Base-by-base conservation (phyloP, 2,113 vertebrate genomes). In the Oceanites oceanicus region DNA sequence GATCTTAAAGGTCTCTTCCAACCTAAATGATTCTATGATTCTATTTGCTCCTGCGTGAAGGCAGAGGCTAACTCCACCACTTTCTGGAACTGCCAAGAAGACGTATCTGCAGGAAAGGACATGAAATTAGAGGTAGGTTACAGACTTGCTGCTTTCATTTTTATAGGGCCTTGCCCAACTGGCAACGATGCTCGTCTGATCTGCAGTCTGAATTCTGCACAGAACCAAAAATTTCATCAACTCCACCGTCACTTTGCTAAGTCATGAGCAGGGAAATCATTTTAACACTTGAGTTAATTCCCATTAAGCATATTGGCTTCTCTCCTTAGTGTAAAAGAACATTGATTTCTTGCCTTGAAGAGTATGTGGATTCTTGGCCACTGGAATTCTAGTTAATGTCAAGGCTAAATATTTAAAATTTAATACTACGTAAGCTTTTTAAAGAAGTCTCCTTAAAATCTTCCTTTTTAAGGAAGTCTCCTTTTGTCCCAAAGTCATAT, bases 191-290 rank as follows among this genome's bases (percentile, higher is more conserved):
- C 30, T 55, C 4, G 0, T 38, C 10, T 7, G 6, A 11, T 11
- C 8, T 19, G 7, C 20, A 32, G 55, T 3, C 53, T 38, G 15
- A 50, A 49, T 40, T 17, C 80, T 50, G 27, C 30, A 40, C 17
- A 11, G 25, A 34, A 36, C 15, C 47, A 34, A 68, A 34, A 68
- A 23, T 67, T 11, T 5, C 30, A 61, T 36, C 5, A 1, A 10
- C 22, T 62, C 47, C 61, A 12, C 30, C 1, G 0, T 58, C 21
- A 6, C 29, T 19, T 4, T 0, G 1, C 36, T 49, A 45, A 61
- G 22, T 7, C 62, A 36, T 1, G 36, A 70, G 77, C 32, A 34
- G n/a, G 61, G 59, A 73, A 79, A 49, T 29, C 0, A 0, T 38
- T 79, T 66, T 61, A 73, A 62, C 40, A 27, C 36, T 36, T 49